Conservation (phyloP, 64 coral and sea anemone genomes). For the Anthopleura sola region DNA sequence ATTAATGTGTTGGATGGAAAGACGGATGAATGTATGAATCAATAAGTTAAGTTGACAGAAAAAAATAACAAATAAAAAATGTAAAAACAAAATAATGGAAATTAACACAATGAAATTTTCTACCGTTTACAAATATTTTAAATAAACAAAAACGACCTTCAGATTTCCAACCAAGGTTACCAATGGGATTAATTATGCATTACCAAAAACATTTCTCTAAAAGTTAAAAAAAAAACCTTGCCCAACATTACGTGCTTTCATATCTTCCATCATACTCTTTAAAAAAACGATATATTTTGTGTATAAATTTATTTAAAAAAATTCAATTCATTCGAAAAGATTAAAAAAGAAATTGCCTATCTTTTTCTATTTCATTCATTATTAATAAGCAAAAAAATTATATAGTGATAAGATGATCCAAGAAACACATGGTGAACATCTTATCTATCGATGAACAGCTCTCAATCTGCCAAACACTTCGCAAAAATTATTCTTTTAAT, state of each 20-base stretch:
- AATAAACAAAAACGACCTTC: background rate
- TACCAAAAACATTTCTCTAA: background rate
- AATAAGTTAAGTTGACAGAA: too few relatives aligned
- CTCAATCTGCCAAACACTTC: background rate
- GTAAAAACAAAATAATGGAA: too few relatives aligned
- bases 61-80: too few relatives aligned
- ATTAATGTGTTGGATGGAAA: too few relatives aligned
- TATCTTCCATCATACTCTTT: background rate
- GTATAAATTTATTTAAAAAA: too few relatives aligned
- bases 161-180: background rate
- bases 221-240: background rate
- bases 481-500: background rate
- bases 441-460: background rate
- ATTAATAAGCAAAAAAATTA: background rate
- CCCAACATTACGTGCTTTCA: background rate
- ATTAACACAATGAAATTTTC: too few relatives aligned
- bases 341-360: background rate
- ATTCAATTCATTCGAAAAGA: background rate
- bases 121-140: too few relatives aligned
- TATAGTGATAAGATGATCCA: background rate
- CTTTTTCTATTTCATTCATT: background rate
- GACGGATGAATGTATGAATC: too few relatives aligned
- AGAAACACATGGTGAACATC: background rate
- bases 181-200: background rate
- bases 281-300: background rate